These are phyloP conservation scores for Drosophila pandora DNA, from an alignment of 1,140 invertebrate genomes.

Conservation along the genomic window DNA sequence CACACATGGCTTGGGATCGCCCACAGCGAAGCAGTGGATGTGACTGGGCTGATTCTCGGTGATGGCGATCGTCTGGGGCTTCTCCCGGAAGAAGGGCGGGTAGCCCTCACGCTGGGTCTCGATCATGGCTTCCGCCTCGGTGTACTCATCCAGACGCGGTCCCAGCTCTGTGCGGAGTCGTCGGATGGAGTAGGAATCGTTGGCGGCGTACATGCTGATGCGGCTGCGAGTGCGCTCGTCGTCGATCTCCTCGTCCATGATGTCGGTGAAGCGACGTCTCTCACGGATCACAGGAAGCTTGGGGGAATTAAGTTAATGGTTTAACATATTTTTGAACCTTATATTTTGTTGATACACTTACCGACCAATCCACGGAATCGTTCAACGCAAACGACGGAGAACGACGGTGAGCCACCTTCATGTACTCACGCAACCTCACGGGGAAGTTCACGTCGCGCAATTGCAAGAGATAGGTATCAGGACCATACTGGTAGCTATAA, in stretches of 20 bases:
- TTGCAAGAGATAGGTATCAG: constrained; percentile 97
- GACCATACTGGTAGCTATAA: constrained; percentile 95
- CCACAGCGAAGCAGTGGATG: constrained; percentile 93
- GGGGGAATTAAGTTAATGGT: background rate
- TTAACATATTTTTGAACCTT: background rate
- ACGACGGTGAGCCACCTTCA: constrained; percentile 93
- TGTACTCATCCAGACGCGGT: constrained; percentile 91
- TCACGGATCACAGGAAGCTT: constrained; percentile 94
- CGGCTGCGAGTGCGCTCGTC: constrained; percentile 91
- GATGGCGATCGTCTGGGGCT: constrained; percentile 91
- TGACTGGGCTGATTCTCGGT: constrained; percentile 91
- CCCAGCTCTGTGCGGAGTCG: constrained; percentile 92
- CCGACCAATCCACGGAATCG: constrained; percentile 90
- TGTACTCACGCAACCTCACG: constrained; percentile 94
- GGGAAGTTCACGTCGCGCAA: constrained; percentile 96
- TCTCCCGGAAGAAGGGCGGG: constrained; percentile 92
- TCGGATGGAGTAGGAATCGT: constrained; percentile 89
- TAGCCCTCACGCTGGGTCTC: constrained; percentile 91
- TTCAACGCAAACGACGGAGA: constrained; percentile 88
- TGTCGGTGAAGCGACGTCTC: constrained; percentile 94
- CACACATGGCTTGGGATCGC: constrained; percentile 94
- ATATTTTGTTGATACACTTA: constrained; percentile 83
- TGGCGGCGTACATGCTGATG: constrained; percentile 90
- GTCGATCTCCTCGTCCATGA: constrained; percentile 98
- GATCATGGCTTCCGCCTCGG: constrained; percentile 92